A percentile compares a stretch with the other conserved stretches of the same genome.
These are phyloP conservation scores for Rhynchonycteris naso DNA, from an alignment of 2,797 vertebrate species.

Conservation along the genomic window DNA sequence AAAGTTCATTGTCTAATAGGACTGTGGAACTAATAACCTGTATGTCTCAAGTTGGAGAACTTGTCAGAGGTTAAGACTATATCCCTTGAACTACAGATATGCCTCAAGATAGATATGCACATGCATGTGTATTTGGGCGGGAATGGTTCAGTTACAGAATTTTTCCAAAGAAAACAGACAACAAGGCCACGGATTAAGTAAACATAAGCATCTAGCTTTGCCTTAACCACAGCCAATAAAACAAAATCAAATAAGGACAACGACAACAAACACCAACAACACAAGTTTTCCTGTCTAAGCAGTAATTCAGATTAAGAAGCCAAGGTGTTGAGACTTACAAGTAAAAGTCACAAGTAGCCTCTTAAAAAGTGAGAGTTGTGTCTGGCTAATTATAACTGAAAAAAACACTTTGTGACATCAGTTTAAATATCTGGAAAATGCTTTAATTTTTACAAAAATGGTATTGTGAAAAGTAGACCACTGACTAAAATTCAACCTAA, in stretches of 20 bases:
- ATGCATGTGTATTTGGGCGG: neutral
- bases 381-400: neutral
- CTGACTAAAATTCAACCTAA: neutral
- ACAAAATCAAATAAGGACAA: neutral
- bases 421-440: neutral
- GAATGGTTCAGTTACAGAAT: neutral
- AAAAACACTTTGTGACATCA: neutral
- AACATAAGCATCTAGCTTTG: conserved; percentile 47
- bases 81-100: neutral
- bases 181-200: neutral
- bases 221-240: neutral
- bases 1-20: neutral
- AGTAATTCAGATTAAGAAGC: neutral
- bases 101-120: neutral
- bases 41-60: neutral
- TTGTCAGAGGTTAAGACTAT: neutral
- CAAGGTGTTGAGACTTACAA: neutral
- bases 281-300: neutral
- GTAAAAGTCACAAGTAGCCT: neutral
- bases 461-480: neutral
- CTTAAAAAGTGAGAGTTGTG: neutral
- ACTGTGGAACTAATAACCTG: neutral
- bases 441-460: neutral
- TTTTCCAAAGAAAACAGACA: neutral
- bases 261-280: neutral